phyloP scores from a whole-genome alignment of 1,140 invertebrate genomes.

The Neomicropteryx cornuta region DNA sequence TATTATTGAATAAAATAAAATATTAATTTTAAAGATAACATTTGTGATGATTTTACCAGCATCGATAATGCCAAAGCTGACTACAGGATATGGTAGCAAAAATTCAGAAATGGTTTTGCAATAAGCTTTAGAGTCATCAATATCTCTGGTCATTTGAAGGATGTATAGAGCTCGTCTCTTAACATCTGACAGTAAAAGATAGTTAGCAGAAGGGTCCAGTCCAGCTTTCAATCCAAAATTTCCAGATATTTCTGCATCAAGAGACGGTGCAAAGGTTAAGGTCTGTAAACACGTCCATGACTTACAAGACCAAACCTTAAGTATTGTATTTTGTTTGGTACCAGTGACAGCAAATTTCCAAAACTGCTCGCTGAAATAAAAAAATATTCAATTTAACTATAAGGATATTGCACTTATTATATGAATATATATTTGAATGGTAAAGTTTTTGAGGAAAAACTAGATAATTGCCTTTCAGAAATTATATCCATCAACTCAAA shows the following conservation, averaged over 20 bases:
- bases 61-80: slow-evolving; percentile 78
- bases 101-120: slow-evolving; percentile 68
- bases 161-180: slow-evolving; percentile 67
- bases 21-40: slow-evolving; percentile 18
- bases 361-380: slow-evolving; percentile 58
- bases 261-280: slow-evolving; percentile 51
- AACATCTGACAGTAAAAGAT: slow-evolving; percentile 77
- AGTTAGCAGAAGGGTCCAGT: slow-evolving; percentile 71
- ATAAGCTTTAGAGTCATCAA: slow-evolving; percentile 24
- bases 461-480: no score
- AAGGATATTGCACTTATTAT: not conserved
- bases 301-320: slow-evolving; percentile 92
- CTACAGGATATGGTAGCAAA: slow-evolving; percentile 65
- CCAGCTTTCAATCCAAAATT: slow-evolving; percentile 58
- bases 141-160: slow-evolving; percentile 46
- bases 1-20: slow-evolving; percentile 1
- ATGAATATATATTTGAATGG: no score
- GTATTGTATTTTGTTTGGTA: slow-evolving; percentile 76
- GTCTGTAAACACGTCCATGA: slow-evolving; percentile 88
- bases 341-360: slow-evolving; percentile 93
- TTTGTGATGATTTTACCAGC: slow-evolving; percentile 43
- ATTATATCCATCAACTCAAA: no score
- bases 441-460: no score
- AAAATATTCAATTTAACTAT: not conserved
- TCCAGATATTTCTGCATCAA: slow-evolving; percentile 22